Conservation (phyloP, 92 coral and sea anemone genomes). For the Hydrozoanthus gracilis region DNA sequence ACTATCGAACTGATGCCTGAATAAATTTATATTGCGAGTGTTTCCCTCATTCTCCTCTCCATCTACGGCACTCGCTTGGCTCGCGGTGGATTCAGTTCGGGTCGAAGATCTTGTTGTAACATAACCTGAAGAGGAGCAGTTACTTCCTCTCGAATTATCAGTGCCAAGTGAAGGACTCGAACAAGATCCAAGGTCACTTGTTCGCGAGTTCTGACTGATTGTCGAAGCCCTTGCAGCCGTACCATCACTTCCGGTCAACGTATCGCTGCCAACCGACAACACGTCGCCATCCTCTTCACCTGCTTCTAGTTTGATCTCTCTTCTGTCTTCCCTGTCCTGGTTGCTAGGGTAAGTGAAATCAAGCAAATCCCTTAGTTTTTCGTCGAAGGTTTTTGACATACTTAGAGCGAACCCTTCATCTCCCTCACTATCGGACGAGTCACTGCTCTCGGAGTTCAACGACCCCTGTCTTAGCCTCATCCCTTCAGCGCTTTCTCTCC, state of each 20-base stretch:
- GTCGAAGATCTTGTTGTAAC: slow-evolving; percentile 38
- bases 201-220: slow-evolving; percentile 1
- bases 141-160: slow-evolving; percentile 17
- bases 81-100: slow-evolving; percentile 22
- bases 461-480: slow-evolving; percentile 65
- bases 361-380: slow-evolving; percentile 83
- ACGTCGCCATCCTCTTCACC: slow-evolving; percentile 54
- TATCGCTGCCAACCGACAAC: slow-evolving; percentile 23
- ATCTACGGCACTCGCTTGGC: slow-evolving; percentile 40
- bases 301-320: slow-evolving; percentile 38
- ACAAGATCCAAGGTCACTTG: slow-evolving; percentile 26
- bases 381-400: slow-evolving; percentile 94
- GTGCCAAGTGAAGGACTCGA: slow-evolving; percentile 17
- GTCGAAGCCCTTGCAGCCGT: slow-evolving; percentile 16
- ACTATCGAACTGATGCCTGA: slow-evolving; percentile 62
- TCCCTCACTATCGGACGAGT: slow-evolving; percentile 85
- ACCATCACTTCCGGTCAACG: slow-evolving; percentile 15
- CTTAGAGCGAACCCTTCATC: slow-evolving; percentile 73
- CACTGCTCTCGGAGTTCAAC: slow-evolving; percentile 79
- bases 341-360: slow-evolving; percentile 65
- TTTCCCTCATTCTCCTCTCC: slow-evolving; percentile 16
- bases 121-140: slow-evolving; percentile 33
- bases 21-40: slow-evolving; percentile 35
- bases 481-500: slow-evolving; percentile 76
- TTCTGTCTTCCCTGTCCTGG: slow-evolving; percentile 11